Percentiles rank a stretch among this genome's conserved stretches.
These are phyloP conservation scores for Lagocephalus sceleratus DNA, from an alignment of 2,797 vertebrate species.

Conservation along the genomic window DNA sequence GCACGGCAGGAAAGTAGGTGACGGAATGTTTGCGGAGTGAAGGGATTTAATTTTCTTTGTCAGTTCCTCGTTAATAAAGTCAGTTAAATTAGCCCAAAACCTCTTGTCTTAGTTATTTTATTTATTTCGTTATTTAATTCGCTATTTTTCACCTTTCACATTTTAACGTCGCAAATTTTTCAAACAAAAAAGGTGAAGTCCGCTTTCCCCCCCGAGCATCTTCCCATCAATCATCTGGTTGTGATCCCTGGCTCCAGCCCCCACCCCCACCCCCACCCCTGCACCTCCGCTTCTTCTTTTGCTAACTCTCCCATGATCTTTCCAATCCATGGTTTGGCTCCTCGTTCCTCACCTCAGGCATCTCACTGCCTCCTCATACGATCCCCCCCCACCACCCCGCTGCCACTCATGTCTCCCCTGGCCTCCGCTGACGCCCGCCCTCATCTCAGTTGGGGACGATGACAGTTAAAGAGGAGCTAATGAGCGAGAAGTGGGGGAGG, in stretches of 20 bases:
- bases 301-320: constrained; percentile 12
- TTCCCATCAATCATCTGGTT: constrained; percentile 16
- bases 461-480: constrained; percentile 31
- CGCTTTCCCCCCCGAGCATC: no score
- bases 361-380: background rate
- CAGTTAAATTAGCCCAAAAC: background rate
- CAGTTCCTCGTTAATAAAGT: no score
- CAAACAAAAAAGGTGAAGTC: no score
- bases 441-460: constrained; percentile 23
- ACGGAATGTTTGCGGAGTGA: no score
- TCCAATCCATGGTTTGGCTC: background rate
- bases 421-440: constrained; percentile 45
- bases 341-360: no score
- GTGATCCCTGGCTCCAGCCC: constrained; percentile 3
- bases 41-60: no score
- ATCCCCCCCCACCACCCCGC: constrained; percentile 9
- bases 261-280: no score
- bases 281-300: constrained; percentile 18
- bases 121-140: no score
- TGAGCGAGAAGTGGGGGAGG: constrained; percentile 18
- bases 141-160: no score
- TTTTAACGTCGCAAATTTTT: no score
- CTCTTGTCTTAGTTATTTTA: no score
- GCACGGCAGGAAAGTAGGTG: no score
- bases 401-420: constrained; percentile 23